Percentiles rank a stretch among this genome's conserved stretches.
phyloP scores from a whole-genome alignment of 1,140 invertebrate species.

The Macrocentrus cingulum region DNA sequence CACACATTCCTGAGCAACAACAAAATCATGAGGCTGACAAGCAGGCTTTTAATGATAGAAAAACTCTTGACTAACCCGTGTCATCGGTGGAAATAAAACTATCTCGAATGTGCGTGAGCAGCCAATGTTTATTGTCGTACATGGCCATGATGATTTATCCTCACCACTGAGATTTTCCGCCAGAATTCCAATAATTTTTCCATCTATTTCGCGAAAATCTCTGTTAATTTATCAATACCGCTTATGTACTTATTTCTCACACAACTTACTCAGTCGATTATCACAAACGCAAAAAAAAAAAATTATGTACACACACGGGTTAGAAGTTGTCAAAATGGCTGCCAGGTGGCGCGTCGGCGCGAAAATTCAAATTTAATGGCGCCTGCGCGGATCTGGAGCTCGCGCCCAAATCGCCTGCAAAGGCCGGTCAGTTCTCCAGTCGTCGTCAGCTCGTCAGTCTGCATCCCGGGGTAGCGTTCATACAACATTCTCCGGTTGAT shows the following conservation, averaged over 20 bases:
- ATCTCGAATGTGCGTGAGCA: constrained; percentile 88
- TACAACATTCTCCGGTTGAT: no score
- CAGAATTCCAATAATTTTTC: constrained; percentile 1
- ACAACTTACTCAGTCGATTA: no score
- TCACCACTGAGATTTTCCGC: neutral
- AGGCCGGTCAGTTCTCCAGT: neutral
- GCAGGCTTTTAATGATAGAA: constrained; percentile 32
- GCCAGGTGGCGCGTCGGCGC: no score
- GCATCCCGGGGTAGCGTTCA: no score
- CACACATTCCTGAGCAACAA: constrained; percentile 66
- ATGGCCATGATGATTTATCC: constrained; percentile 72
- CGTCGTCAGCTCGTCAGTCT: no score
- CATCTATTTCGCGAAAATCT: neutral
- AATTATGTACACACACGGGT: no score
- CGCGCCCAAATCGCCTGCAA: neutral
- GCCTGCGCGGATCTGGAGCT: neutral
- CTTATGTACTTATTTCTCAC: neutral
- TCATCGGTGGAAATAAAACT: constrained; percentile 96
- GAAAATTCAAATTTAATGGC: constrained; percentile 2
- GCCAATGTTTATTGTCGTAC: constrained; percentile 90
- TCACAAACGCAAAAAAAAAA: no score
- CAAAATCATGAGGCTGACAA: constrained; percentile 27
- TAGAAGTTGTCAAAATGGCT: no score
- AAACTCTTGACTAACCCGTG: constrained; percentile 67
- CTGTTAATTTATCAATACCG: neutral